These are phyloP conservation scores for Papilio helenus DNA, from an alignment of 1,140 invertebrate genomes.

Conservation along the genomic window DNA sequence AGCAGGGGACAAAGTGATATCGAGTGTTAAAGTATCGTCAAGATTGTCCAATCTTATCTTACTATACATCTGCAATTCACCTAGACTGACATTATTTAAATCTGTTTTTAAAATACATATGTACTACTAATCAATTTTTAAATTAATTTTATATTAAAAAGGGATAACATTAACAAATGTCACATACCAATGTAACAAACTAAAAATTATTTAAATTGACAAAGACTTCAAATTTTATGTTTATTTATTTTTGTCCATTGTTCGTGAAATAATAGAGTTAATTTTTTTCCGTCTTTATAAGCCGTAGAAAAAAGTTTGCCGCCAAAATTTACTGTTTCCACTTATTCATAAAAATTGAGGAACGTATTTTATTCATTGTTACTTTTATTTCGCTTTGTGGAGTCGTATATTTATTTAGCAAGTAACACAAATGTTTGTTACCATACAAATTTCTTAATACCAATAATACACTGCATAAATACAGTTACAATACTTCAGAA, in stretches of 20 bases:
- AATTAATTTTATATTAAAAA: too few species aligned
- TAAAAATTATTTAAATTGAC: background rate
- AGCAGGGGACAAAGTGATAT: background rate
- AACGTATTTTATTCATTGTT: conserved; percentile 7
- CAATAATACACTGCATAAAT: too few species aligned
- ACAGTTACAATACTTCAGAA: too few species aligned
- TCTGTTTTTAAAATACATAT: too few species aligned
- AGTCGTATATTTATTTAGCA: background rate
- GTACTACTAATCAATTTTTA: too few species aligned
- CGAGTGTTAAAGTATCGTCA: background rate
- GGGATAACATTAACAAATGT: too few species aligned
- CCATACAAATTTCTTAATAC: background rate
- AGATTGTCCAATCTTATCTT: background rate
- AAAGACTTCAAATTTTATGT: conserved; percentile 24
- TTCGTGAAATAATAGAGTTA: conserved; percentile 41
- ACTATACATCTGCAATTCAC: background rate
- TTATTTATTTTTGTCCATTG: conserved; percentile 43
- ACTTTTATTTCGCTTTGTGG: background rate
- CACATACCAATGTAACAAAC: background rate
- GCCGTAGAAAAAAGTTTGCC: background rate
- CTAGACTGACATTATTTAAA: background rate
- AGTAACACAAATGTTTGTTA: background rate
- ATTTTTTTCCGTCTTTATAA: conserved; percentile 43
- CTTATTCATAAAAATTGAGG: conserved; percentile 1
- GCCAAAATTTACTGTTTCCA: conserved; percentile 18